Evolutionary conservation across 2,113 vertebrate genomes (phyloP).

Genomic region (Pipa parva): DNA sequence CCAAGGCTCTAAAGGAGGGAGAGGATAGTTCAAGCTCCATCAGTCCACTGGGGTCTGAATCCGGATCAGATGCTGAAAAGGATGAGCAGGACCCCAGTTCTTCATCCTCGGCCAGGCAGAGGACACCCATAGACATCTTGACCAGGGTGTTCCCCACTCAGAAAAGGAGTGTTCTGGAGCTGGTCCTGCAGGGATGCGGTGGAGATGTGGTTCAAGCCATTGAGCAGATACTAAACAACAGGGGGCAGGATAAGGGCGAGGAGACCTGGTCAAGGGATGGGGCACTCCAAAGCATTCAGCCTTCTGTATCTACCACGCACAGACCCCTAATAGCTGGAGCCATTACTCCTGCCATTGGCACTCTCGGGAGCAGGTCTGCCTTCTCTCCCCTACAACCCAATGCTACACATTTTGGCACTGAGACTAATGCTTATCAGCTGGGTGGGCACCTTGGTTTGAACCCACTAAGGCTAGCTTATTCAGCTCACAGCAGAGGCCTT

Average conservation of each 20-base stretch:
- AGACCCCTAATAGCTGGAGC: constrained; percentile 86
- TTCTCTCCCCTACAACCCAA: constrained; percentile 95
- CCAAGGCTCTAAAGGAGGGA: constrained; percentile 74
- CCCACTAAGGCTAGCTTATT: constrained; percentile 94
- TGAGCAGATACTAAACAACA: constrained; percentile 97
- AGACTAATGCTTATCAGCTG: constrained; percentile 81
- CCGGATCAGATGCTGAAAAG: constrained; percentile 90
- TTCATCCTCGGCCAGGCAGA: constrained; percentile 71
- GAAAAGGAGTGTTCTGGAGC: constrained; percentile 91
- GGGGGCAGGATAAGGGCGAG: constrained; percentile 61
- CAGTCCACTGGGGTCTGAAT: constrained; percentile 91
- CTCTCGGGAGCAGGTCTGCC: constrained; percentile 90
- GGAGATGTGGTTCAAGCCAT: constrained; percentile 98
- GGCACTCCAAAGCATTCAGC: constrained; percentile 67
- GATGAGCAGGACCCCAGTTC: constrained; percentile 83
- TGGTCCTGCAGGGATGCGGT: constrained; percentile 93
- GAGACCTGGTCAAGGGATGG: constrained; percentile 81
- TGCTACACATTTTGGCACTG: constrained; percentile 85
- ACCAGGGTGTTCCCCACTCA: constrained; percentile 94
- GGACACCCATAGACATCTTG: constrained; percentile 96
- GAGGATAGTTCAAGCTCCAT: constrained; percentile 81
- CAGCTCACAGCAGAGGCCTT: constrained; percentile 91
- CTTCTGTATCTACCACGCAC: constrained; percentile 65
- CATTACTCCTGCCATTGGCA: constrained; percentile 77
- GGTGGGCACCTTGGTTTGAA: constrained; percentile 90